A percentile compares a stretch with the other conserved stretches of the same genome.
Evolutionary conservation across 2,113 vertebrate species (phyloP).

Genomic region (Leiothrix lutea): DNA sequence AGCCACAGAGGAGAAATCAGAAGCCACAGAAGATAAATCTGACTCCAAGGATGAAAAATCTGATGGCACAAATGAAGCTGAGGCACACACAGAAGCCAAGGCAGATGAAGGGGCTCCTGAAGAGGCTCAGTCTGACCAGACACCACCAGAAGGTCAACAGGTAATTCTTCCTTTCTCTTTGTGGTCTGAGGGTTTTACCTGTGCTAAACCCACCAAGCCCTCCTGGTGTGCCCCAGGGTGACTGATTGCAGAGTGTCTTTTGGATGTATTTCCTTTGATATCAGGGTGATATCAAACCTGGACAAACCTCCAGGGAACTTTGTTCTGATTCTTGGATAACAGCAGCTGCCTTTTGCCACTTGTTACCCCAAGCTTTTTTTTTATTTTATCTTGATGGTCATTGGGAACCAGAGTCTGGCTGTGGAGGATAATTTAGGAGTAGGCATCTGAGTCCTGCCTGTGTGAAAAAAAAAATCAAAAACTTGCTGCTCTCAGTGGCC

Average conservation of each 20-base stretch:
- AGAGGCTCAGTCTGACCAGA: not conserved
- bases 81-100: not conserved
- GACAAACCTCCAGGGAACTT: not conserved
- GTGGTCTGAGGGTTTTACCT: not conserved
- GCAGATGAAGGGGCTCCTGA: not conserved
- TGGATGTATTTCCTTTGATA: not conserved
- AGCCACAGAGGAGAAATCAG: not conserved
- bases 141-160: slow-evolving; percentile 41
- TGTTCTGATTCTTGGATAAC: not conserved
- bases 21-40: not conserved
- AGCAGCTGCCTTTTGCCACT: not conserved
- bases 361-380: not conserved
- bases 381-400: not conserved
- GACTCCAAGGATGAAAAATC: not conserved
- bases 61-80: not conserved
- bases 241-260: not conserved
- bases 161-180: slow-evolving; percentile 25
- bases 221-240: not conserved
- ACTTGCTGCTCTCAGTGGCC: not conserved
- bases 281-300: not conserved
- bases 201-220: not conserved
- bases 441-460: not conserved
- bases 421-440: not conserved
- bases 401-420: not conserved
- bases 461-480: not conserved